Evolutionary conservation across 2,888 invertebrate species (phyloP), one percentile per base, ranked within the genome.

Genomic region (Corythucha ciliata): DNA sequence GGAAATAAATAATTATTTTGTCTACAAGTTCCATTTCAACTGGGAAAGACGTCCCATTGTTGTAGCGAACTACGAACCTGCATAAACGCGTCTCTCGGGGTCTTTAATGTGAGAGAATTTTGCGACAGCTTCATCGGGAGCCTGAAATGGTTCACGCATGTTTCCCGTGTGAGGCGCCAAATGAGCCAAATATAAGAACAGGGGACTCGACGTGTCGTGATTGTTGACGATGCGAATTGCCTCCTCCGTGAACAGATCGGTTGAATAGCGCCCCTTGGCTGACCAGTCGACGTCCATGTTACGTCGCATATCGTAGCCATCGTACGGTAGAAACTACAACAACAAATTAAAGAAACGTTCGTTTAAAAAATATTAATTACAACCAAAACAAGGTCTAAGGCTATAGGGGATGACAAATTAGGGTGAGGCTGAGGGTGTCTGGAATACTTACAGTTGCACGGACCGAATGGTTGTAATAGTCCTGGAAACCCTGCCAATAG

Each of bases 401-500:
- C n/a, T n/a, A n/a, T n/a, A n/a, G n/a, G n/a, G n/a, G n/a, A n/a
- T n/a, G n/a, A n/a, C n/a, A n/a, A n/a, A n/a, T n/a, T n/a, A n/a
- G n/a, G n/a, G n/a, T n/a, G n/a, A n/a, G n/a, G n/a, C n/a, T 8
- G n/a, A 29, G 10, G 29, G 8, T 29, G 29, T 29, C 8, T 29
- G 8, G 29, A 29, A 22, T 41, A 34, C 59, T 57, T 53, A 60
- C 60, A 57, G 69, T 68, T 64, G 73, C 70, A 16, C 65, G 62
- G 10, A 74, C 65, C 2, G 73, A 74, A 53, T 81, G 77, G 61
- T 81, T 79, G 63, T 77, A 87, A 64, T 92, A 93, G 65, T 88
- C 85, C 52, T 86, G 78, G 58, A 76, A 80, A 2, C 86, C 89
- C 54, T 80, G 81, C 74, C 84, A 83, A 65, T 88, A 90, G 2